phyloP scores from a whole-genome alignment of 2,797 vertebrate species.

The Gallinago solitaria region DNA sequence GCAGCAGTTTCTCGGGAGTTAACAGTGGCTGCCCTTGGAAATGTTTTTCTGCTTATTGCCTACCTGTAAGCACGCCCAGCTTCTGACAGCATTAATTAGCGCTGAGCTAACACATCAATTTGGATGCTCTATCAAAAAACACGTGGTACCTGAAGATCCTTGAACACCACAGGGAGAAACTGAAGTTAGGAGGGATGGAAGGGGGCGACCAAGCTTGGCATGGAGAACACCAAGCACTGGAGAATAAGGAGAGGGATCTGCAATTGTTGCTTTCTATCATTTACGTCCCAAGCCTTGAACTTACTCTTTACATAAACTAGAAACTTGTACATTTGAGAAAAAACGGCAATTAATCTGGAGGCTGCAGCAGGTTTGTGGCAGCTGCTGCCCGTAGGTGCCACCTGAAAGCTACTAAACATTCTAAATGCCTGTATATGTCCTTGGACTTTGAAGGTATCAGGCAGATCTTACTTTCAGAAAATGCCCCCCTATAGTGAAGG shows the following conservation, averaged over 20 bases:
- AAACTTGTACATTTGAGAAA: neutral
- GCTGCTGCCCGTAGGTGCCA: neutral
- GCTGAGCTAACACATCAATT: neutral
- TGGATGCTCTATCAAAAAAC: neutral
- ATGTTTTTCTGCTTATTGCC: neutral
- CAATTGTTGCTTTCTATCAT: neutral
- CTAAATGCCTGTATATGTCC: neutral
- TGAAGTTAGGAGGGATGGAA: neutral
- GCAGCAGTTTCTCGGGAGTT: neutral
- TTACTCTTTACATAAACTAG: neutral
- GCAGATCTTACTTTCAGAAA: neutral
- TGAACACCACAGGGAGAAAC: neutral
- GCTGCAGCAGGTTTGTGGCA: neutral
- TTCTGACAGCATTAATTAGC: neutral
- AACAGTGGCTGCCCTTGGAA: neutral
- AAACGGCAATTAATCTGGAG: neutral
- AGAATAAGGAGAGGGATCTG: neutral
- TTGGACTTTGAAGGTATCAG: neutral
- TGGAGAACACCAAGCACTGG: neutral
- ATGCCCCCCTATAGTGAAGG: rapidly evolving
- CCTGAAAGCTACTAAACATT: neutral
- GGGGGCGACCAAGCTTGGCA: neutral
- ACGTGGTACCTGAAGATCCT: neutral
- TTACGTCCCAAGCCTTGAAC: neutral
- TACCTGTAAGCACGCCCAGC: neutral